Base-by-base conservation (phyloP, 2,888 invertebrate genomes). In the Hypercompe scribonia region DNA sequence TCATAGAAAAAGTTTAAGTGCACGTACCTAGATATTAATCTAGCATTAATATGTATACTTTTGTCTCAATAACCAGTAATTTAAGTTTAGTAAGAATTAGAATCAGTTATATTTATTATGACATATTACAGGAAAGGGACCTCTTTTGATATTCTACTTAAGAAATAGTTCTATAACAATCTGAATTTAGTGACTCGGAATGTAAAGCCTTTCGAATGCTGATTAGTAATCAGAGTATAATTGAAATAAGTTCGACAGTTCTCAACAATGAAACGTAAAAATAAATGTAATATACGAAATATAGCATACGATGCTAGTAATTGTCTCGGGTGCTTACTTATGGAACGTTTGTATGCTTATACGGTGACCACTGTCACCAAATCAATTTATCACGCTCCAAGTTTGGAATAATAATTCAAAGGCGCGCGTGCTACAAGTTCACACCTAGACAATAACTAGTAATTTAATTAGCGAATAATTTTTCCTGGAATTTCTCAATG, bases 331-430 rank as follows among this genome's bases (percentile, higher is more conserved):
- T 82, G 80, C 84, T 86, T 87, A 84, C 85, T 91, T 90, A 90
- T 87, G 77, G 87, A 78, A 85, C 87, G 89, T 93, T 92, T 90
- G 92, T 92, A 92, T 93, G 91, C 91, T 83, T 85, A 87, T 88
- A 81, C 86, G 85, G 89, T 78, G 87, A 82, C 84, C 83, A 86
- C 87, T 91, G 93, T 91, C 91, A 92, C 90, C 91, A 90, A 92
- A 92, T 91, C 90, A 91, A 94, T 93, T 92, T 92, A 92, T 92
- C 91, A 91, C 91, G 89, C 86, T 78, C 87, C 90, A 85, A 89
- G 89, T 87, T 87, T 87, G 88, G 93, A 91, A 93, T 92, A 88
- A 89, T 90, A 92, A 93, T 90, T 89, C 76, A 78, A 84, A 88
- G 83, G 80, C 85, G 90, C 90, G 89, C 91, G 92, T 90, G 92